Conservation (phyloP, 2,888 invertebrate species). For the Platynereis dumerilii region DNA sequence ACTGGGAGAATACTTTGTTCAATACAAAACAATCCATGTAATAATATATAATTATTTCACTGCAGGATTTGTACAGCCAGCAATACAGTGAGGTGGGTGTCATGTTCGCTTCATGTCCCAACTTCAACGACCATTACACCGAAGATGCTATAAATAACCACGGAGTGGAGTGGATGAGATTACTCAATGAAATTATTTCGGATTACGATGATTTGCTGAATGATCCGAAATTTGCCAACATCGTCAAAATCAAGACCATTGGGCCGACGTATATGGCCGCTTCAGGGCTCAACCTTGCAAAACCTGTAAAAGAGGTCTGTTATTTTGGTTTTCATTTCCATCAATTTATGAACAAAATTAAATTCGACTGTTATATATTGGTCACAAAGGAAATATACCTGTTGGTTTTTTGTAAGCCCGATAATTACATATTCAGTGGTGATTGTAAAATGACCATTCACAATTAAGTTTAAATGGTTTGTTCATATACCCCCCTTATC, state of each 20-base stretch:
- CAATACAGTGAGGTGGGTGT: conserved; percentile 88
- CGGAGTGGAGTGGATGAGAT: conserved; percentile 83
- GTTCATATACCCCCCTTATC: too few species aligned
- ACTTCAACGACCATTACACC: conserved; percentile 91
- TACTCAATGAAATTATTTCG: conserved; percentile 88
- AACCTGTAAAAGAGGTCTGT: conserved; percentile 12
- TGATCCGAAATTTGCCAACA: conserved; percentile 73
- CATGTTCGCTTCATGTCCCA: conserved; percentile 88
- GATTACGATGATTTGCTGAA: conserved; percentile 91
- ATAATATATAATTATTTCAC: too few species aligned
- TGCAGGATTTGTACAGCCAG: conserved; percentile 87
- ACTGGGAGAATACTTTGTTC: too few species aligned
- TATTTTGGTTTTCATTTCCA: neutral
- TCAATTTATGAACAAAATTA: neutral
- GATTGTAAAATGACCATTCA: too few species aligned
- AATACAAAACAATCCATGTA: too few species aligned
- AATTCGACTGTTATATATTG: neutral
- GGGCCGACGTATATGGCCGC: conserved; percentile 93
- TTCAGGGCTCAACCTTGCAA: conserved; percentile 66
- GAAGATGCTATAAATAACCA: conserved; percentile 90
- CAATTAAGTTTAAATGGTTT: too few species aligned
- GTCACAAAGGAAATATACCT: too few species aligned
- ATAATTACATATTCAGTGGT: too few species aligned
- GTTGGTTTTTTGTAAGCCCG: too few species aligned
- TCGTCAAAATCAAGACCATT: conserved; percentile 83